These are phyloP conservation scores for Pogonocichla stellata DNA, from an alignment of 2,113 vertebrate genomes.

Conservation along the genomic window DNA sequence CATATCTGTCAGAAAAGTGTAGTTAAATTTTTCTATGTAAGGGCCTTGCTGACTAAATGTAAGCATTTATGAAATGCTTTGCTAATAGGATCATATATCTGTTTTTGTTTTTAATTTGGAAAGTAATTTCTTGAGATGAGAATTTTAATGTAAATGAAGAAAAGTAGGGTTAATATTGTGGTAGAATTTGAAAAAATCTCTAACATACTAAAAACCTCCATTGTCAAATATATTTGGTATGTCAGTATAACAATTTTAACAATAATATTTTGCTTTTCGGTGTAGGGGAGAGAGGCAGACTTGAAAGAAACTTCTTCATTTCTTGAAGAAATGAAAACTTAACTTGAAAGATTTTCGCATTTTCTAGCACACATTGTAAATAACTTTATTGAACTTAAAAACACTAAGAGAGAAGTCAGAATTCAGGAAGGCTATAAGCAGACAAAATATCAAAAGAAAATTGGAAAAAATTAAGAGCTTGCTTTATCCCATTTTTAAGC, in stretches of 20 bases:
- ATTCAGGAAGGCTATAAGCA: background rate
- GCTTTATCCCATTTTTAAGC: background rate
- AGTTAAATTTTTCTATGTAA: background rate
- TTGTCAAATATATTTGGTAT: background rate
- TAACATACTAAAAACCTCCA: background rate
- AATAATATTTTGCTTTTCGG: background rate
- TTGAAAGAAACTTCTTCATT: background rate
- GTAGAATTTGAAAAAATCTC: background rate
- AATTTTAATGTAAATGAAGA: background rate
- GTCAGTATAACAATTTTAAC: background rate
- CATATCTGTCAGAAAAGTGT: background rate
- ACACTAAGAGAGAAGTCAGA: background rate
- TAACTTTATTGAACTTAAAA: background rate
- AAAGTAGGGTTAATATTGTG: background rate
- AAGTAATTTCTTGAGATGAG: background rate
- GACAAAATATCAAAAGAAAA: background rate
- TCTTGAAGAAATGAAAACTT: no score
- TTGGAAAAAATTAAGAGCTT: background rate
- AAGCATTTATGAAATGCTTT: background rate
- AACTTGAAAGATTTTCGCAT: background rate
- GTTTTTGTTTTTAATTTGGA: background rate
- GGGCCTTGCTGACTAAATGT: background rate
- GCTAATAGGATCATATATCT: background rate
- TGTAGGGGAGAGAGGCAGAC: background rate
- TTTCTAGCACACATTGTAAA: accelerated